A percentile compares a stretch with the other conserved stretches of the same genome.
phyloP scores from a whole-genome alignment of 2,113 vertebrate species.

The Phylloscopus trochiloides region DNA sequence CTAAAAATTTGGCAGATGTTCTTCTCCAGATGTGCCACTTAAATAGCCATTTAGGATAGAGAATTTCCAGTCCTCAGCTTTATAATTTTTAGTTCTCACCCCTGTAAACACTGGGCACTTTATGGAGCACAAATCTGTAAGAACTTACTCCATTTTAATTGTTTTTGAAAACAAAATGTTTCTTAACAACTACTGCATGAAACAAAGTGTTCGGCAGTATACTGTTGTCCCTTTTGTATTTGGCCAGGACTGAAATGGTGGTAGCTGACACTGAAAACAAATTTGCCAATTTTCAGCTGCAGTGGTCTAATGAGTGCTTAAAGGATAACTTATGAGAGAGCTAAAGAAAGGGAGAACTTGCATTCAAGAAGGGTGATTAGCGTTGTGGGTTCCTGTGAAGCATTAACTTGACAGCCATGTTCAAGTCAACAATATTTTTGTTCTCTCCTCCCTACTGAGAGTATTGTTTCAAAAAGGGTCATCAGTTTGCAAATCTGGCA shows the following conservation, averaged over 20 bases:
- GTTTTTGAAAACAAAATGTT: not conserved
- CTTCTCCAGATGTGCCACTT: constrained; percentile 31
- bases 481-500: not conserved
- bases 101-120: not conserved
- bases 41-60: not conserved
- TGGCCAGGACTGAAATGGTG: not conserved
- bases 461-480: constrained; percentile 22
- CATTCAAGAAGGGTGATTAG: constrained; percentile 10
- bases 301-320: not conserved
- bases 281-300: constrained; percentile 10
- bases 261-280: not conserved
- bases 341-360: constrained; percentile 19
- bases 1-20: constrained; percentile 27
- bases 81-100: not conserved
- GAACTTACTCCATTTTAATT: not conserved
- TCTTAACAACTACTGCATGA: not conserved
- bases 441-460: constrained; percentile 3
- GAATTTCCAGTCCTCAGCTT: not conserved
- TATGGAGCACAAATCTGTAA: not conserved
- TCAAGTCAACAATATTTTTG: constrained; percentile 20
- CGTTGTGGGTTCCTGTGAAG: not conserved
- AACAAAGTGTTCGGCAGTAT: not conserved
- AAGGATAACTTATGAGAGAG: not conserved
- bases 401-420: constrained; percentile 30
- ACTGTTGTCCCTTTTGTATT: not conserved